These are phyloP conservation scores for Drosophila athabasca DNA, from an alignment of 1,140 invertebrate genomes.

Conservation along the genomic window DNA sequence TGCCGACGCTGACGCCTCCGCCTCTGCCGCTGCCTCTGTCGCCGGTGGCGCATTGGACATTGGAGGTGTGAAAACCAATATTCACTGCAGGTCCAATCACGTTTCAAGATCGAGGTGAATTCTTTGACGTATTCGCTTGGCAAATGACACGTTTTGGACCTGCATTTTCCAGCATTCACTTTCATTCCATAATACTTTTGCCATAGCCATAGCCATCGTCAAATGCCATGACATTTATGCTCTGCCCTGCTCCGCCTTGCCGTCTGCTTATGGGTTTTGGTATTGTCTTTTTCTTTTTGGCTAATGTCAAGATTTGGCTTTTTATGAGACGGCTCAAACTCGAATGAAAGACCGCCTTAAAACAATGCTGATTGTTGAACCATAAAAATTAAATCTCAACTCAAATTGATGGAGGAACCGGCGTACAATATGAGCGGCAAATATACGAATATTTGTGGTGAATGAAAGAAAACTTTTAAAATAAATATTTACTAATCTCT, in stretches of 20 bases:
- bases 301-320: conserved; percentile 68
- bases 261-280: neutral
- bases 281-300: neutral
- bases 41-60: no score
- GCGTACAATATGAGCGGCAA: neutral
- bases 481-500: no score
- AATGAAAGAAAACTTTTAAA: no score
- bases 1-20: neutral
- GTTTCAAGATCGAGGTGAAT: conserved; percentile 83
- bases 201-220: conserved; percentile 15
- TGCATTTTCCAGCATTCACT: conserved; percentile 21
- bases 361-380: conserved; percentile 33
- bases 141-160: conserved; percentile 63
- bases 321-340: conserved; percentile 44
- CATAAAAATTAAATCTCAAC: conserved; percentile 20
- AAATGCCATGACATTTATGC: conserved; percentile 74
- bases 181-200: conserved; percentile 30
- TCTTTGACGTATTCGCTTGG: conserved; percentile 47
- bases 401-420: conserved; percentile 9
- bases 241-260: neutral
- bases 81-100: conserved; percentile 57
- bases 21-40: neutral
- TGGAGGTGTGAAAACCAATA: no score
- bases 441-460: no score
- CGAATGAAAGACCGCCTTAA: conserved; percentile 20